These are phyloP conservation scores for Nycticryphes semicollaris DNA, from an alignment of 2,113 vertebrate species.

Conservation along the genomic window DNA sequence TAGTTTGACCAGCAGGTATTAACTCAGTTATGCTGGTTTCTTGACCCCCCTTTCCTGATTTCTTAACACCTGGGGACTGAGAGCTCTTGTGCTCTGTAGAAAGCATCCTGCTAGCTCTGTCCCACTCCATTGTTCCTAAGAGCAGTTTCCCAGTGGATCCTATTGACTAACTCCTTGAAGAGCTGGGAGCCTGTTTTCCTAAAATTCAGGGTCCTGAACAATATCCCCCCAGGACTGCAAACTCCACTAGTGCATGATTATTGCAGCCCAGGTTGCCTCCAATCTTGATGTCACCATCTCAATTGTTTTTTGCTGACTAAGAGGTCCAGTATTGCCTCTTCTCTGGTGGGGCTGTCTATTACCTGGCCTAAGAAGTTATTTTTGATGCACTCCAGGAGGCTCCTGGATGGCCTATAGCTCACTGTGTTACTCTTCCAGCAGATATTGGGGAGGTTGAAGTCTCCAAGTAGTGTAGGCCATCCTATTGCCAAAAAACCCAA, in stretches of 20 bases:
- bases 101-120: not conserved
- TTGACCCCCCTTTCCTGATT: not conserved
- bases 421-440: not conserved
- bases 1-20: not conserved
- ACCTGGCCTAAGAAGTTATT: not conserved
- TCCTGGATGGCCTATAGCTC: not conserved
- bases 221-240: not conserved
- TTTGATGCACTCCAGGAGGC: not conserved
- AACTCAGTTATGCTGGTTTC: not conserved
- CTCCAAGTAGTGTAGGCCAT: not conserved
- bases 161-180: not conserved
- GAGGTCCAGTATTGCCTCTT: not conserved
- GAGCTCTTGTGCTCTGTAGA: not conserved
- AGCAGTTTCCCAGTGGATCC: not conserved
- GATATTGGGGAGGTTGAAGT: not conserved
- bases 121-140: not conserved
- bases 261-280: not conserved
- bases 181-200: not conserved
- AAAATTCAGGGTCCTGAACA: not conserved
- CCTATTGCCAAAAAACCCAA: not conserved
- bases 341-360: not conserved
- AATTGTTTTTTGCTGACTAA: not conserved
- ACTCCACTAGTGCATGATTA: not conserved
- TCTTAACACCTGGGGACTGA: not conserved
- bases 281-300: not conserved